Conservation (phyloP, 2,888 invertebrate species). For the Chaitophorus viminalis region DNA sequence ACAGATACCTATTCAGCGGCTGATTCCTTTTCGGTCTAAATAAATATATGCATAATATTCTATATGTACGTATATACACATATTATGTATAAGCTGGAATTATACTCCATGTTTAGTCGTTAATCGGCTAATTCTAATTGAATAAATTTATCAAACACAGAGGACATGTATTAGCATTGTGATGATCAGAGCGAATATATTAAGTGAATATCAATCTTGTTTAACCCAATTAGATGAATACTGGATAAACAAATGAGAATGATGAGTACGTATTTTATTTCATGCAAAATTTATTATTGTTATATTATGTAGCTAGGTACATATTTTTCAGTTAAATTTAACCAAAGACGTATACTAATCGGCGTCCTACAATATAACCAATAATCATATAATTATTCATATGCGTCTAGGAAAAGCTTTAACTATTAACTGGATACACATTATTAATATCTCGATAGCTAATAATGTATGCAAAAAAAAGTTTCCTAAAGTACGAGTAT, state of each 20-base stretch:
- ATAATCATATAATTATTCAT: too few species aligned
- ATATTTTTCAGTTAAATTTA: neutral
- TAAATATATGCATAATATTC: neutral
- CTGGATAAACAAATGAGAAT: neutral
- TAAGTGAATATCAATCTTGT: neutral
- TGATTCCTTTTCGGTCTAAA: conserved; percentile 4
- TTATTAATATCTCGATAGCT: too few species aligned
- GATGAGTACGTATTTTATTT: neutral
- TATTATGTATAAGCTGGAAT: conserved; percentile 11
- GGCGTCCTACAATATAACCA: too few species aligned
- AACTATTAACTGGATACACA: too few species aligned
- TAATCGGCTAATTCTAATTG: conserved; percentile 25
- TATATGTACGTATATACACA: neutral
- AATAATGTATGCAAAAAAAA: too few species aligned
- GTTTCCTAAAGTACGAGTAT: too few species aligned
- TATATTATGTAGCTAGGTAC: too few species aligned
- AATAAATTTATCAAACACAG: neutral
- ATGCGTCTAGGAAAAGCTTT: too few species aligned
- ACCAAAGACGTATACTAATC: too few species aligned
- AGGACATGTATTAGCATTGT: neutral
- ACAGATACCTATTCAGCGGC: neutral
- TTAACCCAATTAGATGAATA: neutral
- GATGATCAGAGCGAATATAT: neutral
- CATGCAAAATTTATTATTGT: neutral
- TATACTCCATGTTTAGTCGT: neutral